Conservation (phyloP, 2,888 invertebrate species). For the Epistrophe grossulariae region DNA sequence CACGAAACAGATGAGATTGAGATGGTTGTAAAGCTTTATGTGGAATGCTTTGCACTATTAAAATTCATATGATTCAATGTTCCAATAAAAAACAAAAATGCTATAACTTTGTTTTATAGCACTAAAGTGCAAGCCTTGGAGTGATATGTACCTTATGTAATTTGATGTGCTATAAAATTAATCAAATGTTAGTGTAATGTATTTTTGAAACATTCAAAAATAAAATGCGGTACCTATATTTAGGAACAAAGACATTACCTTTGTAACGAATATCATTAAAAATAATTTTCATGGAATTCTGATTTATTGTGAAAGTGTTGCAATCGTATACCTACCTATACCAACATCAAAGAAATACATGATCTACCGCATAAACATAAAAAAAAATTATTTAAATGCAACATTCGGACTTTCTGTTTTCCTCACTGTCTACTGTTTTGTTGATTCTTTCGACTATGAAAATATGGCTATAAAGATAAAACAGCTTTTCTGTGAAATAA, state of each 20-base stretch:
- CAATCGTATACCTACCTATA: no score
- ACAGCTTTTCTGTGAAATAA: neutral
- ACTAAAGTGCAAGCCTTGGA: neutral
- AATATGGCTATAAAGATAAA: neutral
- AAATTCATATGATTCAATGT: neutral
- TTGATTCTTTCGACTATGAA: neutral
- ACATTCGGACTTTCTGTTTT: neutral
- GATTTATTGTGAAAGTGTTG: neutral
- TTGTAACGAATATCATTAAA: no score
- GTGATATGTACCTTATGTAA: neutral
- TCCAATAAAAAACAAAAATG: neutral
- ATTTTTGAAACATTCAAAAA: neutral
- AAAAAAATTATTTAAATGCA: neutral
- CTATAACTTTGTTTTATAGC: neutral
- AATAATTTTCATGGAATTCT: neutral
- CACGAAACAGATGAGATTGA: neutral
- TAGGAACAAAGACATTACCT: no score
- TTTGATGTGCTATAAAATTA: slow-evolving; percentile 4
- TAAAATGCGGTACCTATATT: no score
- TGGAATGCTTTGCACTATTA: neutral
- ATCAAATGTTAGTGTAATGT: no score
- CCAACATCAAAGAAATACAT: neutral
- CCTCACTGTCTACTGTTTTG: neutral
- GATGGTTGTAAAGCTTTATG: neutral
- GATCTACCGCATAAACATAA: neutral